These are phyloP conservation scores for Ceryle rudis DNA, from an alignment of 2,797 vertebrate species.

Conservation along the genomic window DNA sequence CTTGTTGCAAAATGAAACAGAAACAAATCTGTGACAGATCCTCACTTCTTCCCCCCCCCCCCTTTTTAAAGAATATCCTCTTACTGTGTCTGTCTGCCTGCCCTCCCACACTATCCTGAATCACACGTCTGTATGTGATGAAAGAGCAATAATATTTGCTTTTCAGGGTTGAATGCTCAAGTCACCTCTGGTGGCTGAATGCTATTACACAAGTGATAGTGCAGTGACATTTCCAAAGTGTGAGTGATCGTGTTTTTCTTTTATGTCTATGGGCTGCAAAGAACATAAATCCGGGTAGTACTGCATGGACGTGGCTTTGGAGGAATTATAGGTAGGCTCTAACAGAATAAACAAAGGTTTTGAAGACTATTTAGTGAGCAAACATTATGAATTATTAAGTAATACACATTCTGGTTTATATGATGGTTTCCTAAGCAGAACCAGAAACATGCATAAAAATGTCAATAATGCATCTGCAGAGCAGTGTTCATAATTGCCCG, in stretches of 20 bases:
- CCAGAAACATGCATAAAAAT: background rate
- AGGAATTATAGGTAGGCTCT: background rate
- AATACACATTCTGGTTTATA: background rate
- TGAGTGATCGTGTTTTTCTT: slow-evolving; percentile 25
- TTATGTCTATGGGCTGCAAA: background rate
- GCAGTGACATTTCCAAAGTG: slow-evolving; percentile 52
- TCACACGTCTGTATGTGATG: slow-evolving; percentile 20
- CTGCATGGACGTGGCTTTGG: background rate
- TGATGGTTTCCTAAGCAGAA: background rate
- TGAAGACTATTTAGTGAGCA: background rate
- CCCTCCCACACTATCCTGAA: slow-evolving; percentile 16
- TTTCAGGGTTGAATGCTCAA: slow-evolving; percentile 61
- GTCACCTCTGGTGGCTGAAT: slow-evolving; percentile 50
- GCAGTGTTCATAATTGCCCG: background rate
- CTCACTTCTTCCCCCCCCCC: background rate
- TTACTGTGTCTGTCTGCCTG: slow-evolving; percentile 25
- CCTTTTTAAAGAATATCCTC: background rate
- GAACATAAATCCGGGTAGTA: slow-evolving; percentile 3
- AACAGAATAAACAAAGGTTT: background rate
- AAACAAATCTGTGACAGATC: slow-evolving; percentile 6
- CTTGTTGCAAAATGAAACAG: slow-evolving; percentile 1
- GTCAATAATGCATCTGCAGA: background rate
- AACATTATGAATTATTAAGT: slow-evolving; percentile 33
- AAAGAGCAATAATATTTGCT: slow-evolving; percentile 66
- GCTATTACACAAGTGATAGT: slow-evolving; percentile 47